Base-by-base conservation (phyloP, 30 jellyfish, hydroid and myxozoan species). In the Aurelia sp. region DNA sequence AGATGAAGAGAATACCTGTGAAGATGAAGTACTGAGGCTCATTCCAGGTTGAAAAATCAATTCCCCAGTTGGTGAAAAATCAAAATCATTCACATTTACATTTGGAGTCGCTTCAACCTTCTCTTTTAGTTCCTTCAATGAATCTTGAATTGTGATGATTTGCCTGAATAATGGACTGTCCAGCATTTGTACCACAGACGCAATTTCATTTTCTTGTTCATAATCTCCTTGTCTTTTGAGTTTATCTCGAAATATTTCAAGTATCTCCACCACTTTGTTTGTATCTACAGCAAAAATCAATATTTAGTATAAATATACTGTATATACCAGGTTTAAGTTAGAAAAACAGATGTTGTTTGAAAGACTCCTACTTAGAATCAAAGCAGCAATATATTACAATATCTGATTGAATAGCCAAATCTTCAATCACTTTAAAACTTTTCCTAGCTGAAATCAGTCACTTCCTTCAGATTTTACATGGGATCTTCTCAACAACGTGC, bases 1-100 rank as follows among this genome's bases (percentile, higher is more conserved):
- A 11, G 22, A 75, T 22, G 22, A 13, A 16, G 5, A 19, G 21
- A 8, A n/a, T 65, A 78, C 90, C 85, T 68, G 84, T 27, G 96
- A 87, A 9, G 91, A 67, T 11, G 90, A 80, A 12, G 96, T 64
- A 44, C 96, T 86, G n/a, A 68, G 61, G 60, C 44, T 83, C 78
- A 67, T 74, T 33, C 87, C 96, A 22, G 96, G 96, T 18, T 70
- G 90, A 52, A 78, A 85, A 30, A 81, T 84, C 76, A 91, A 81
- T 53, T 91, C 98, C 18, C 98, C 98, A 71, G 98, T 91, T 3
- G 98, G 93, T 33, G 96, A 65, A 71, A 92, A 86, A 64, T 92
- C 98, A 64, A 79, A 86, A 62, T 92, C 98, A 81, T 86, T 82
- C 19, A 40, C 66, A 62, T 76, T 30, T 21, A 92, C 71, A 64